phyloP scores from a whole-genome alignment of 1,140 invertebrate species.

The Acyrthosiphon pisum region DNA sequence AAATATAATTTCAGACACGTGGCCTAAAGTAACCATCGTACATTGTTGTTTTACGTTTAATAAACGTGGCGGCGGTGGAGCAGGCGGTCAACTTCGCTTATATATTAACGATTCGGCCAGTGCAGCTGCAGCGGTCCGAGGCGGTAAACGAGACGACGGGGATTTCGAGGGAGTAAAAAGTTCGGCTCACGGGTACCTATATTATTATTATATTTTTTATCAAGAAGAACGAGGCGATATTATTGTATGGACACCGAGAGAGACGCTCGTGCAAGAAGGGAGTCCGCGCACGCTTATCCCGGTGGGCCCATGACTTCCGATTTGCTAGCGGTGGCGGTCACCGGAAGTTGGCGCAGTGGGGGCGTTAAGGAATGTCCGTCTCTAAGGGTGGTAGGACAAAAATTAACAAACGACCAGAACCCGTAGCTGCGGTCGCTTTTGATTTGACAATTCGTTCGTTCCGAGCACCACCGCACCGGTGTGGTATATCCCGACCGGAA shows the following conservation, averaged over 20 bases:
- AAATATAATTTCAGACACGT: no score
- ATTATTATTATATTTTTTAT: background rate
- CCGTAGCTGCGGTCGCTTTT: constrained; percentile 18
- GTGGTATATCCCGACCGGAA: constrained; percentile 14
- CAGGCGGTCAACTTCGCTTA: no score
- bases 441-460: constrained; percentile 41
- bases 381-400: background rate
- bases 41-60: background rate
- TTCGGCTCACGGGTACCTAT: background rate
- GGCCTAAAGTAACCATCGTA: background rate
- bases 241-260: background rate
- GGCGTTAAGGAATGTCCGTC: constrained; percentile 23
- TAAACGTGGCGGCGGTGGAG: no score
- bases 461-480: background rate
- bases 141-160: background rate
- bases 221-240: background rate
- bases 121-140: background rate
- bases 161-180: background rate
- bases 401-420: constrained; percentile 34
- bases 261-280: background rate
- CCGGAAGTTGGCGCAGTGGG: background rate
- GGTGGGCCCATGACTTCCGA: constrained; percentile 51
- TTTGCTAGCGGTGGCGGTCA: background rate
- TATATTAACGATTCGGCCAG: background rate
- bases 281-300: background rate